A percentile compares a stretch with the other conserved stretches of the same genome.
These are phyloP conservation scores for Periophthalmus modestus DNA, from an alignment of 2,113 vertebrate species.

Conservation along the genomic window DNA sequence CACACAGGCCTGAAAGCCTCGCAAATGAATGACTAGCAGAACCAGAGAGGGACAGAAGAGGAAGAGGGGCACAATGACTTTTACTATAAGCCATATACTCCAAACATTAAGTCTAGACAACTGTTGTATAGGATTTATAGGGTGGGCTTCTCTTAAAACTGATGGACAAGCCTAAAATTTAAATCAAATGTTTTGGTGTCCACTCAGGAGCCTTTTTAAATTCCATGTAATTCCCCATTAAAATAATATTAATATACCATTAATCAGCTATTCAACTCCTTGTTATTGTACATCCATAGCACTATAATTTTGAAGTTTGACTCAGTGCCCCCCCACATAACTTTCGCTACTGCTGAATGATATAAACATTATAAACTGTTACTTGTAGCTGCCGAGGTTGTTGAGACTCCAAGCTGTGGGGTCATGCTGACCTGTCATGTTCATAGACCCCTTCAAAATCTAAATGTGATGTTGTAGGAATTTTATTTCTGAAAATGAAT, in stretches of 20 bases:
- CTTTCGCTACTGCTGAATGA: not conserved
- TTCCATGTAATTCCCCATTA: not conserved
- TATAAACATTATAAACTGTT: not conserved
- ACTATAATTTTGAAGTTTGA: not conserved
- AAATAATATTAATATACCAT: not conserved
- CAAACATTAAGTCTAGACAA: not conserved
- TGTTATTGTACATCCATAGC: not conserved
- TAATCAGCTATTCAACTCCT: not conserved
- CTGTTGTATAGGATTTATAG: not conserved
- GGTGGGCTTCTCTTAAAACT: not conserved
- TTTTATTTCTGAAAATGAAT: conserved; percentile 18
- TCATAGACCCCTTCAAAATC: conserved; percentile 31
- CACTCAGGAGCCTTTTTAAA: not conserved
- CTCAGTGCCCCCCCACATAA: too few relatives aligned
- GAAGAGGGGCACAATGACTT: conserved; percentile 5
- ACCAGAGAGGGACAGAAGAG: too few relatives aligned
- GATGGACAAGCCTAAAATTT: not conserved
- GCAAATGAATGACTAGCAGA: conserved; percentile 49
- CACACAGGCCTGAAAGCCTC: conserved; percentile 33
- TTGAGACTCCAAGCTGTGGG: conserved; percentile 36
- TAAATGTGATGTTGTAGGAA: conserved; percentile 1
- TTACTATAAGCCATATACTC: too few relatives aligned
- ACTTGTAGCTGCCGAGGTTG: not conserved
- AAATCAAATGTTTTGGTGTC: not conserved
- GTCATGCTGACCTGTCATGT: conserved; percentile 52